These are phyloP conservation scores for Aurelia sp. DNA, from an alignment of 30 jellyfish, hydroid and myxozoan genomes.

Conservation along the genomic window DNA sequence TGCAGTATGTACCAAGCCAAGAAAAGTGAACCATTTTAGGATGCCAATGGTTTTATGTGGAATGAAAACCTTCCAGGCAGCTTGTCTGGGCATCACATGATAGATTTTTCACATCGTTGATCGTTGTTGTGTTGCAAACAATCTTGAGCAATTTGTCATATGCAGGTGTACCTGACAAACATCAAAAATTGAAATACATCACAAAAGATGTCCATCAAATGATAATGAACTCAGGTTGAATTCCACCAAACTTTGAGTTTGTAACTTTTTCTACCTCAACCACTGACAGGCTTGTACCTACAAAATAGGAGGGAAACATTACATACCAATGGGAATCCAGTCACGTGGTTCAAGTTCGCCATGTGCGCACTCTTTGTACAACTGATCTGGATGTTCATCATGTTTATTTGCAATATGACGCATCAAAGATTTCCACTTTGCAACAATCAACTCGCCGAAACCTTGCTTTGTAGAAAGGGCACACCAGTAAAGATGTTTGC, in stretches of 20 bases:
- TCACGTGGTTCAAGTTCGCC: slow-evolving; percentile 17
- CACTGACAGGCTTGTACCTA: slow-evolving; percentile 1
- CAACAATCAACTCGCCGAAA: slow-evolving; percentile 43
- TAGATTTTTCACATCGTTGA: slow-evolving; percentile 9
- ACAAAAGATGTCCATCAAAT: not conserved
- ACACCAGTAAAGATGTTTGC: slow-evolving; percentile 38
- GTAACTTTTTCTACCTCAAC: not conserved
- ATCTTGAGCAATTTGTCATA: slow-evolving; percentile 30
- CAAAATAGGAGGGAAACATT: not conserved
- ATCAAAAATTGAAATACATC: slow-evolving; percentile 1
- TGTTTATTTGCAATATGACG: slow-evolving; percentile 47
- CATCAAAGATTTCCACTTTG: slow-evolving; percentile 40
- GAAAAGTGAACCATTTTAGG: slow-evolving; percentile 27
- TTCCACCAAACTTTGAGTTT: slow-evolving; percentile 3
- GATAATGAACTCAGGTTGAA: not conserved
- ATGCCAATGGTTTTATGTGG: slow-evolving; percentile 25
- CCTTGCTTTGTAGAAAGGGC: slow-evolving; percentile 57
- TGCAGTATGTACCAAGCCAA: slow-evolving; percentile 19
- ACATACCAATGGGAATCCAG: slow-evolving; percentile 24
- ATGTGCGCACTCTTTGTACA: slow-evolving; percentile 19
- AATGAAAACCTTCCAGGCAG: slow-evolving; percentile 23
- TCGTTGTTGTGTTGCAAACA: not conserved
- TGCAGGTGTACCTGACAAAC: slow-evolving; percentile 38
- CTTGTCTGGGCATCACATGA: slow-evolving; percentile 39
- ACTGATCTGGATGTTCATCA: slow-evolving; percentile 8